These are phyloP conservation scores for Drosophila truncata DNA, from an alignment of 1,140 invertebrate genomes.

Conservation along the genomic window DNA sequence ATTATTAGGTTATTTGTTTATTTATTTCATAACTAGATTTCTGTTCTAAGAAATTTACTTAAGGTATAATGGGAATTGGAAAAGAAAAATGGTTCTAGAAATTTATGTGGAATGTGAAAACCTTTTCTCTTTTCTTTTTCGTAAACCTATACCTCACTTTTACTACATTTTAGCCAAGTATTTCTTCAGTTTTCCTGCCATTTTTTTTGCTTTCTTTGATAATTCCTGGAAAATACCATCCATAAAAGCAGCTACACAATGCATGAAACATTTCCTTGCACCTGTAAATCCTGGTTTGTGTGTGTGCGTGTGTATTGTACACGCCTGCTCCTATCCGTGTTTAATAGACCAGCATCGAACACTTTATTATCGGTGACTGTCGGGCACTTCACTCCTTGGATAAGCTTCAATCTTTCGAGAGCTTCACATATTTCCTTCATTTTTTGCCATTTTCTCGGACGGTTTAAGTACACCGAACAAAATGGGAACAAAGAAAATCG, in stretches of 20 bases:
- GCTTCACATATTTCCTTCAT: conserved; percentile 5
- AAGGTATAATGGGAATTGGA: neutral
- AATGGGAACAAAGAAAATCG: neutral
- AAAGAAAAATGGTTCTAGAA: neutral
- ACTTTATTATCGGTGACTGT: conserved; percentile 31
- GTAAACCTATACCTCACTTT: neutral
- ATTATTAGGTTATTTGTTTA: neutral
- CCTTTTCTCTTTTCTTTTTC: neutral
- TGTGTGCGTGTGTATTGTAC: neutral
- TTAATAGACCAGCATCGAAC: conserved; percentile 23
- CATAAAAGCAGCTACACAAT: conserved; percentile 1
- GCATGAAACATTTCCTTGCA: neutral
- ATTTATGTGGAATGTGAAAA: neutral
- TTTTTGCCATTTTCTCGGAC: neutral
- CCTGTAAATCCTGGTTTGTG: neutral
- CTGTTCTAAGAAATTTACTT: neutral
- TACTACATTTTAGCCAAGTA: neutral
- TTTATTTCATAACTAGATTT: neutral
- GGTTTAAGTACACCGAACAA: too few relatives aligned
- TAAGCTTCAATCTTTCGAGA: conserved; percentile 29
- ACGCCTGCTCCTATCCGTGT: conserved; percentile 7
- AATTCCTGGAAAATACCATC: conserved; percentile 4
- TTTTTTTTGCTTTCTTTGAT: neutral
- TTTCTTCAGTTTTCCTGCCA: neutral
- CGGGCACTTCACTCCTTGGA: conserved; percentile 15